Conservation (phyloP, 2,113 vertebrate species). For the Cairina moschata region DNA sequence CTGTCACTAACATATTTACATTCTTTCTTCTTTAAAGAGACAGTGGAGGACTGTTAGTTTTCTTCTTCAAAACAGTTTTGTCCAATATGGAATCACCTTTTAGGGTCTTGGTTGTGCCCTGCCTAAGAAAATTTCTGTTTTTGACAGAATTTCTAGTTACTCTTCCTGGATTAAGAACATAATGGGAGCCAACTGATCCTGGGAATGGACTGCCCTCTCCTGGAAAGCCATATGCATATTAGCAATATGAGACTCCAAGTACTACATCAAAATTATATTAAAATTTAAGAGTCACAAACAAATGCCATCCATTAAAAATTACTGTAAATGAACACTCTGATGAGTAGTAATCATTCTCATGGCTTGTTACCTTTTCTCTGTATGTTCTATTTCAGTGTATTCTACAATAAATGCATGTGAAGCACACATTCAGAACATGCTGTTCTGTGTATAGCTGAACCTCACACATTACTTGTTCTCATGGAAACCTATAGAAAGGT, state of each 20-base stretch:
- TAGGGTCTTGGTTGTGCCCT: slow-evolving; percentile 83
- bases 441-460: background rate
- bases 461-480: background rate
- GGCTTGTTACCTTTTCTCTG: background rate
- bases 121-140: slow-evolving; percentile 84
- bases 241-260: rapidly evolving
- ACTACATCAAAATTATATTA: background rate
- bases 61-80: slow-evolving; percentile 74
- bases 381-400: background rate
- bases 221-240: background rate
- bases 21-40: slow-evolving; percentile 73
- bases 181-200: slow-evolving; percentile 44
- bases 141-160: slow-evolving; percentile 82
- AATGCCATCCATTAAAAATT: background rate
- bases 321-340: background rate
- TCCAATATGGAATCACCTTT: slow-evolving; percentile 83
- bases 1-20: background rate
- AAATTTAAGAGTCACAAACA: background rate
- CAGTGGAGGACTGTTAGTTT: slow-evolving; percentile 82
- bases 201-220: background rate
- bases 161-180: slow-evolving; percentile 73
- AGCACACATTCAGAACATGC: background rate
- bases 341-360: background rate
- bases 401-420: background rate
- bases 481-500: background rate